Percentiles rank a stretch among this genome's conserved stretches.
phyloP scores from a whole-genome alignment of 2,113 vertebrate species.

The Danionella cerebrum region DNA sequence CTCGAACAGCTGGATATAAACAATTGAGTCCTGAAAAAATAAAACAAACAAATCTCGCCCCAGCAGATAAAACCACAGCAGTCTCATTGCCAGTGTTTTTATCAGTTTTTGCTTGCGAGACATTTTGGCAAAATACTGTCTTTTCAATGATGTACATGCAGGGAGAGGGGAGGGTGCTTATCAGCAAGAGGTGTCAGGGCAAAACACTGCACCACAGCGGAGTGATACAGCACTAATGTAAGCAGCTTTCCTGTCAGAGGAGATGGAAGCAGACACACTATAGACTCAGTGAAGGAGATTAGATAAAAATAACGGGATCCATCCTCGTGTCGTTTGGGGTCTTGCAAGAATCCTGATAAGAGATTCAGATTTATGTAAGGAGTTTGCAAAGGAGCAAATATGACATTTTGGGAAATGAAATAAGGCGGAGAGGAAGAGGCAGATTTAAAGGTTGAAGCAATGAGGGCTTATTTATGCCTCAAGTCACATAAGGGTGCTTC shows the following conservation, averaged over 20 bases:
- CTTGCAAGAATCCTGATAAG: slow-evolving; percentile 59
- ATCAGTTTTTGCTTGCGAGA: slow-evolving; percentile 42
- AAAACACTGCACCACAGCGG: slow-evolving; percentile 47
- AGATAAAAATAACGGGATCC: slow-evolving; percentile 67
- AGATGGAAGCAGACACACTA: slow-evolving; percentile 61
- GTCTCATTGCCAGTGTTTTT: slow-evolving; percentile 21
- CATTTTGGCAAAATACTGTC: slow-evolving; percentile 36
- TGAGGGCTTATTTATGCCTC: slow-evolving; percentile 44
- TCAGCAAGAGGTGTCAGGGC: slow-evolving; percentile 58
- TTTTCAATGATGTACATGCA: slow-evolving; percentile 20
- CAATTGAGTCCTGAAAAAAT: background rate
- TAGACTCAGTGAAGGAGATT: slow-evolving; percentile 56
- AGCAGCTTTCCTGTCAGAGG: slow-evolving; percentile 56
- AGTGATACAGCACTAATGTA: slow-evolving; percentile 53
- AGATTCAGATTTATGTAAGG: slow-evolving; percentile 60
- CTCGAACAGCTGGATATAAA: background rate
- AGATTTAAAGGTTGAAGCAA: slow-evolving; percentile 2
- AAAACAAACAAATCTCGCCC: slow-evolving; percentile 30
- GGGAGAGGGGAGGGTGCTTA: slow-evolving; percentile 43
- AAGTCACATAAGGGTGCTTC: slow-evolving; percentile 23
- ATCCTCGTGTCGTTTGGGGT: slow-evolving; percentile 43
- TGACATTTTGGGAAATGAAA: slow-evolving; percentile 49
- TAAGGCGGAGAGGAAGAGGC: slow-evolving; percentile 18
- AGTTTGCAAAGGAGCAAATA: slow-evolving; percentile 50
- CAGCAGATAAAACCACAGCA: slow-evolving; percentile 36